Base-by-base conservation (phyloP, 2,888 invertebrate genomes). In the Sericinus montela region DNA sequence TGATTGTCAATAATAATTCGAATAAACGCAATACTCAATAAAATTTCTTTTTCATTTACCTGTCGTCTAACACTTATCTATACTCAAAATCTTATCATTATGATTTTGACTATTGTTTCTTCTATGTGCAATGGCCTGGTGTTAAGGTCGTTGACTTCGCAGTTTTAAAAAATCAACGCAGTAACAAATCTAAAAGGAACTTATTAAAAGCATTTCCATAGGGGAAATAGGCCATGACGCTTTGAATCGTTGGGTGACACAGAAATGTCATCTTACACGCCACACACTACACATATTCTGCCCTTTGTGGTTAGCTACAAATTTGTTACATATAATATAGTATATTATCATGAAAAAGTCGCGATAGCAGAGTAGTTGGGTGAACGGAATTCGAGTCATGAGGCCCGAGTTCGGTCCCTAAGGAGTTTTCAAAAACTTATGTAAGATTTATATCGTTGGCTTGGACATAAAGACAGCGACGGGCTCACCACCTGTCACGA, bases 1-100 rank as follows among this genome's bases (percentile, higher is more conserved):
- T 72, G 80, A 80, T 82, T 83, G 81, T 85, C 85, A 84, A 75
- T 67, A 75, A 76, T 84, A 81, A 77, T 79, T 78, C 63, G 60
- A 74, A 69, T 76, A 80, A 83, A 84, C 81, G 82, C 83, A 83
- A 75, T 77, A 76, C 74, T 62, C 61, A 62, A 61, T 65, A 52
- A 48, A 42, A 45, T 40, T 3, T 19, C 2, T 19, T 19, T 19
- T 19, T 3, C 5, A 3, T 19, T 19, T 5, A 3, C 19, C 19
- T n/a, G n/a, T n/a, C 19, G 19, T 19, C 5, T 19, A 19, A 3
- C 5, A 3, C 19, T 3, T 19, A 19, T n/a, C n/a, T n/a, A n/a
- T n/a, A n/a, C n/a, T n/a, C n/a, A n/a, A n/a, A n/a, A n/a, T n/a
- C n/a, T n/a, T n/a, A n/a, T n/a, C n/a, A n/a, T n/a, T n/a, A n/a